phyloP scores from a whole-genome alignment of 2,888 invertebrate species.

The Isoperla grammatica region DNA sequence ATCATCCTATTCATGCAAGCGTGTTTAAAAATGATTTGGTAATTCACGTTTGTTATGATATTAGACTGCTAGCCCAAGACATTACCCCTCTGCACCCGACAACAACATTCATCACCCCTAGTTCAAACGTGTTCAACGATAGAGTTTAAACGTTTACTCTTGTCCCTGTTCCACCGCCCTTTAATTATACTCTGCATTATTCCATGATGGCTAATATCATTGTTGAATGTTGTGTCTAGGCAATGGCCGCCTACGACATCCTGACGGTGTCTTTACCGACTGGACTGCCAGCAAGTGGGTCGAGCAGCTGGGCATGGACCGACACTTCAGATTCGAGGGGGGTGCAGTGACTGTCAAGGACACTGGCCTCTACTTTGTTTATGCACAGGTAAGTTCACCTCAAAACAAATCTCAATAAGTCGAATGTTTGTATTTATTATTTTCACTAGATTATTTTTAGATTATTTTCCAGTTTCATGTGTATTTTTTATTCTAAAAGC shows the following conservation, averaged over 20 bases:
- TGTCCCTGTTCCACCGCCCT: no score
- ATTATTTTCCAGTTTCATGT: slow-evolving; percentile 8
- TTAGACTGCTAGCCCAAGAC: no score
- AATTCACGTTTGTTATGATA: no score
- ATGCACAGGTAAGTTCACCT: slow-evolving; percentile 61
- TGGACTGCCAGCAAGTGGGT: slow-evolving; percentile 64
- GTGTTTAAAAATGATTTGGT: no score
- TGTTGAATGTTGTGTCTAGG: slow-evolving; percentile 43
- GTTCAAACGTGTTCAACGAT: no score
- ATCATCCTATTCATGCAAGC: no score
- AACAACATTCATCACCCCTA: no score
- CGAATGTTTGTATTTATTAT: not conserved
- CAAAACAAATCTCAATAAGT: slow-evolving; percentile 1
- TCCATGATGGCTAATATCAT: no score
- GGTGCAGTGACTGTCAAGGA: slow-evolving; percentile 64
- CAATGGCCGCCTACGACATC: slow-evolving; percentile 60
- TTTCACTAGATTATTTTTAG: slow-evolving; percentile 23
- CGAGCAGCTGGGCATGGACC: slow-evolving; percentile 52
- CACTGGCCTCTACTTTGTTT: slow-evolving; percentile 68
- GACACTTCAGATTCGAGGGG: slow-evolving; percentile 54
- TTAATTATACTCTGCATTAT: no score
- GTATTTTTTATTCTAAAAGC: no score
- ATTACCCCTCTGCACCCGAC: no score
- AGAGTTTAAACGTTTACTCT: no score
- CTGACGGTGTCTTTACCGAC: slow-evolving; percentile 57